These are phyloP conservation scores for Lamellibrachia satsuma DNA, from an alignment of 2,888 invertebrate genomes.

Conservation along the genomic window DNA sequence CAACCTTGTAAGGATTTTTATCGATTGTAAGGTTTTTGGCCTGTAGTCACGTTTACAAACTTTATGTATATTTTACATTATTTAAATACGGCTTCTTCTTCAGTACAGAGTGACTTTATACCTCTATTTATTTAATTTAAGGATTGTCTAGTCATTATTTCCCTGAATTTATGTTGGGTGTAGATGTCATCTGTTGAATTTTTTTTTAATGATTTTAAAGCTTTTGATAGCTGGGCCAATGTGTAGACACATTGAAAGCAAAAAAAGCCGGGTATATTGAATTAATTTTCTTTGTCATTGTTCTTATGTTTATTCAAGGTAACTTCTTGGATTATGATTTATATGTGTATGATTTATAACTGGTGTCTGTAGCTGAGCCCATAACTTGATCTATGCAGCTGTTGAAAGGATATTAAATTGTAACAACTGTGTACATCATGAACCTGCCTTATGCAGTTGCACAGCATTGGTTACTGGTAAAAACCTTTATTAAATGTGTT, in stretches of 20 bases:
- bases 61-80: no score
- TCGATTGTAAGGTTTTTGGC: neutral
- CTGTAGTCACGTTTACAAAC: neutral
- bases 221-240: neutral
- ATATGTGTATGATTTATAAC: neutral
- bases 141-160: no score
- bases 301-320: neutral
- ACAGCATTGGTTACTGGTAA: neutral
- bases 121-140: no score
- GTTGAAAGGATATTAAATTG: neutral
- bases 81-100: no score
- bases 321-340: neutral
- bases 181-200: no score
- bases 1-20: neutral
- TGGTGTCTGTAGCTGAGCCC: neutral
- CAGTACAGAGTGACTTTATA: no score
- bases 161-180: no score
- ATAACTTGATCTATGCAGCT: neutral
- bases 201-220: neutral
- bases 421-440: neutral
- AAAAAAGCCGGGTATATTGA: no score
- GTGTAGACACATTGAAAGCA: no score
- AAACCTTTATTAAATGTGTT: neutral
- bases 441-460: neutral
- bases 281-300: no score